Base-by-base conservation (phyloP, 2,888 invertebrate genomes). In the Cosmia pyralina region DNA sequence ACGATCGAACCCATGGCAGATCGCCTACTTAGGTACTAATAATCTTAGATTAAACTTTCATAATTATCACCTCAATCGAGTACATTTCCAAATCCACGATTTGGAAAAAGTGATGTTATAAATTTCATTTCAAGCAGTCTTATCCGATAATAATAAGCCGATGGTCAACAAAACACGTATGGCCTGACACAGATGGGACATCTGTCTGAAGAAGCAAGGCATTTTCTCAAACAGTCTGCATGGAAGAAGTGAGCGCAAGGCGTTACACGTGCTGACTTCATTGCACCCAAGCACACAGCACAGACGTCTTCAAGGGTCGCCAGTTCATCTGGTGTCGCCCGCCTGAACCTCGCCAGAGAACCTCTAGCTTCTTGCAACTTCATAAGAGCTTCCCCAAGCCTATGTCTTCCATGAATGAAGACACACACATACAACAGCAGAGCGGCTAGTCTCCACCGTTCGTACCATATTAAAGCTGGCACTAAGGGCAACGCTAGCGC, bases 181-280 rank as follows among this genome's bases (percentile, higher is more conserved):
- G 97, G 97, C 78, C 97, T 96, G 84, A 98, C 98, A 91, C 98
- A 98, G 89, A 98, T 97, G 0, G 98, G 98, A 88, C 98, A 98
- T 80, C 97, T 96, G 81, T 97, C 97, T 7, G 97, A 97, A 19
- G 96, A 95, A 81, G 97, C 97, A n/a, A 98, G 95, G 88, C 98
- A 98, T 82, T 97, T 96, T 76, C 98, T 94, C 38, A 98, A 94
- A 89, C 98, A 98, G 90, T 97, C 97, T 0, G 98, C 98, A 89
- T 98, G 98, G 93, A 98, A 98, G 90, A 97, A 96, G 90, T 98
- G 98, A 66, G 97, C 97, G 89, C 98, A 98, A 0, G 98, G 98
- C 0, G 98, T 98, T 15, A 98, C 97, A 55, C 98, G 96, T 0
- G 98, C 98, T 11, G 97, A 96, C 68, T 94, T 94, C 98, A 98